These are phyloP conservation scores for Gastrophysa polygoni DNA, from an alignment of 2,888 invertebrate genomes.

Conservation along the genomic window DNA sequence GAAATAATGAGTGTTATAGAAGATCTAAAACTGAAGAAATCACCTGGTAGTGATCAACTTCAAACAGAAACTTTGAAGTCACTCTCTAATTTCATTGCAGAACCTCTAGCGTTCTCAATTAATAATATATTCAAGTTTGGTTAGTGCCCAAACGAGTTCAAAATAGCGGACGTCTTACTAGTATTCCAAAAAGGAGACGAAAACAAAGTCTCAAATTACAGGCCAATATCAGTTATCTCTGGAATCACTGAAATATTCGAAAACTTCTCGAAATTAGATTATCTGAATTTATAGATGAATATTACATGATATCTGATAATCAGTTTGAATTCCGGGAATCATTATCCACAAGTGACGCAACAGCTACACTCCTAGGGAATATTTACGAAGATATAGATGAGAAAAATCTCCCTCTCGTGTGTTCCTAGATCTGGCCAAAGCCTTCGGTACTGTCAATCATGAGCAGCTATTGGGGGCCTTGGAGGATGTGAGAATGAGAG, in stretches of 20 bases:
- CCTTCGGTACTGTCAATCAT: constrained; percentile 11
- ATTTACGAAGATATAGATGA: neutral
- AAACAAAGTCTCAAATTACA: neutral
- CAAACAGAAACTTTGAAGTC: no score
- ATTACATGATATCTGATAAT: neutral
- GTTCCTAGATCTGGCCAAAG: constrained; percentile 14
- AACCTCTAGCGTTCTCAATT: no score
- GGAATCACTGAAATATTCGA: neutral
- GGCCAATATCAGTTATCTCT: neutral
- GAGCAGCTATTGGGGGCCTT: neutral
- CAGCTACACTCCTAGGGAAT: neutral
- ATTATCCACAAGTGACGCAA: no score
- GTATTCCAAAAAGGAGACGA: neutral
- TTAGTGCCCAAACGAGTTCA: neutral
- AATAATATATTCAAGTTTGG: neutral
- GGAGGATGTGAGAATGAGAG: constrained; percentile 1
- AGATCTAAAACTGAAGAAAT: no score
- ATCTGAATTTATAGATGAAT: neutral
- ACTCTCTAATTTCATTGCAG: no score
- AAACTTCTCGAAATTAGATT: neutral
- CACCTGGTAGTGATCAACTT: no score
- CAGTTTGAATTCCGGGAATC: neutral
- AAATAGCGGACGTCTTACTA: neutral
- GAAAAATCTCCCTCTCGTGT: neutral
- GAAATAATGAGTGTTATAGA: no score